Base-by-base conservation (phyloP, 2,888 invertebrate species). In the Pardosa pseudoannulata region DNA sequence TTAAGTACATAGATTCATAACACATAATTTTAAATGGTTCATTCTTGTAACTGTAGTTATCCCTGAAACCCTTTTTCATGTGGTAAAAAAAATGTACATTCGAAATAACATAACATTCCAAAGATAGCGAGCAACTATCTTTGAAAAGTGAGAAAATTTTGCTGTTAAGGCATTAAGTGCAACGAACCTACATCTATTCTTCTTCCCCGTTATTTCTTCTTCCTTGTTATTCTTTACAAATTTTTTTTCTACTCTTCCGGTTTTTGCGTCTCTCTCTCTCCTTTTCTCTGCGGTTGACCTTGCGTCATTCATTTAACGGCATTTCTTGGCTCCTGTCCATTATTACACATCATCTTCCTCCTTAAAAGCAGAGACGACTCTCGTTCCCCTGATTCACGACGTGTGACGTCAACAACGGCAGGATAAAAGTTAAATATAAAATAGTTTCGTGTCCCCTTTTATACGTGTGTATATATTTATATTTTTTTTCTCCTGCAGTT, bases 301-400 rank as follows among this genome's bases (percentile, higher is more conserved):
- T 56, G 56, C 56, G 23, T 56, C 56, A 56, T 56, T 56, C 56
- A 56, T 56, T 56, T 56, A 56, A 56, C 56, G 11, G 56, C 5
- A 1, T 56, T 23, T 56, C 56, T 56, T 56, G 56, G 56, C 56
- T 23, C 23, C 23, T 23, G 23, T 56, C 56, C 56, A 19, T 56
- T 56, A 23, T 23, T 5, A 16, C 56, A 23, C 56, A 56, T 56
- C 16, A 56, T 56, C 23, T 23, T 56, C 56, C 23, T 56, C 56
- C 56, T 56, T 56, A 56, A 56, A 56, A 56, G 56, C 1, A 56
- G 56, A 56, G n/a, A 23, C 56, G 56, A 56, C 6, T 5, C 23
- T 3, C n/a, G n/a, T n/a, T 56, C 5, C 56, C 1, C 56, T 56
- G 56, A 56, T 23, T 56, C 56, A 56, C 23, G 23, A 56, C 3